Evolutionary conservation across 1,140 invertebrate genomes (phyloP).

Genomic region (Drosophila insularis): DNA sequence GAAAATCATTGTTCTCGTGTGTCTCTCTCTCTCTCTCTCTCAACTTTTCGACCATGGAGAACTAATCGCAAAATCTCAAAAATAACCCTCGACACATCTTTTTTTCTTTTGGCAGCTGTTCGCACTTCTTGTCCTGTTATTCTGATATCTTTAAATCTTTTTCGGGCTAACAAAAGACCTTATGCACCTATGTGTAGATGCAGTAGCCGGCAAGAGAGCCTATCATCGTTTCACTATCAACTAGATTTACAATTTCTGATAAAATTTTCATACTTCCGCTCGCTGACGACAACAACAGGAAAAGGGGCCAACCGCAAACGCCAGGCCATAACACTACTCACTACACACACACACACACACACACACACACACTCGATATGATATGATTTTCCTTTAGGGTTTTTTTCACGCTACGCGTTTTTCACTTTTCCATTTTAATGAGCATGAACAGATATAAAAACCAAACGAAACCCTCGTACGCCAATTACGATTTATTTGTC

Average conservation of each 20-base stretch:
- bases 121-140: slow-evolving; percentile 36
- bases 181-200: slow-evolving; percentile 48
- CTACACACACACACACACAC: background rate
- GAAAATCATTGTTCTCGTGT: slow-evolving; percentile 23
- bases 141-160: slow-evolving; percentile 43
- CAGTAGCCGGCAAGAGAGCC: slow-evolving; percentile 9
- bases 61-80: slow-evolving; percentile 30
- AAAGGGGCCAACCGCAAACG: slow-evolving; percentile 59
- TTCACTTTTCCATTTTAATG: slow-evolving; percentile 70
- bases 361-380: background rate
- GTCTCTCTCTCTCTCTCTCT: background rate
- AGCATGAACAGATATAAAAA: slow-evolving; percentile 57
- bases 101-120: slow-evolving; percentile 56
- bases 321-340: slow-evolving; percentile 16
- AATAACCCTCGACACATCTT: slow-evolving; percentile 25
- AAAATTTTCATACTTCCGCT: slow-evolving; percentile 65
- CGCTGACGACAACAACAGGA: slow-evolving; percentile 2
- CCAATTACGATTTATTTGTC: slow-evolving; percentile 80
- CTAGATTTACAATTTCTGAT: slow-evolving; percentile 59
- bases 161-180: slow-evolving; percentile 33
- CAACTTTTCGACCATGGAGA: slow-evolving; percentile 44
- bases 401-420: slow-evolving; percentile 59
- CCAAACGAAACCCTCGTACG: slow-evolving; percentile 65
- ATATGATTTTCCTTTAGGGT: slow-evolving; percentile 36
- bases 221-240: slow-evolving; percentile 41